Percentiles rank a stretch among this genome's conserved stretches.
phyloP scores from a whole-genome alignment of 2,113 vertebrate genomes.

The Onychostruthus taczanowskii region DNA sequence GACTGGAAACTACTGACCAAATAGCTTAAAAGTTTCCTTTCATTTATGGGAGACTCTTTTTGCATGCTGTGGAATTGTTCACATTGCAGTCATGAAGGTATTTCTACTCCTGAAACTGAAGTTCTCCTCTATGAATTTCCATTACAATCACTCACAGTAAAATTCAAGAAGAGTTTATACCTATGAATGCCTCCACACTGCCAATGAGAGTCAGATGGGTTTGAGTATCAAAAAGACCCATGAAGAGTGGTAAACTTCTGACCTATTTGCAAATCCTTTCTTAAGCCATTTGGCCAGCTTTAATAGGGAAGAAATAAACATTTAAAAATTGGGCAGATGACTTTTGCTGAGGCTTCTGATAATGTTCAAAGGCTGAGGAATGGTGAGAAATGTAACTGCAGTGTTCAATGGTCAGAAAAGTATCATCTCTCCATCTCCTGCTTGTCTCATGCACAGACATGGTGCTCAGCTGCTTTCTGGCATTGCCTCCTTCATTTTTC shows the following conservation, averaged over 20 bases:
- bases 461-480: background rate
- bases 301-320: background rate
- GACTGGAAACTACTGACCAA: background rate
- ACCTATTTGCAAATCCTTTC: background rate
- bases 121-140: background rate
- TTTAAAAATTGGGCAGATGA: accelerated
- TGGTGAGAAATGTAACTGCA: background rate
- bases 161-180: background rate
- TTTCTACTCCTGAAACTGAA: background rate
- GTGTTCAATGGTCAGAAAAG: background rate
- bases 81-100: background rate
- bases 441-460: background rate
- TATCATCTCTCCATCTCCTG: background rate
- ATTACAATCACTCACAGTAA: background rate
- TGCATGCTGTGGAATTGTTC: background rate
- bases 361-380: background rate
- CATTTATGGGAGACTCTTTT: background rate
- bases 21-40: background rate
- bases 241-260: background rate
- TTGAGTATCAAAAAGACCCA: background rate
- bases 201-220: background rate
- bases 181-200: background rate
- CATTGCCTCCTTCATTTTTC: background rate
- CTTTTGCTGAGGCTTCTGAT: background rate
- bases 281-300: background rate